phyloP scores from a whole-genome alignment of 2,888 invertebrate species.

The Thera obeliscata region DNA sequence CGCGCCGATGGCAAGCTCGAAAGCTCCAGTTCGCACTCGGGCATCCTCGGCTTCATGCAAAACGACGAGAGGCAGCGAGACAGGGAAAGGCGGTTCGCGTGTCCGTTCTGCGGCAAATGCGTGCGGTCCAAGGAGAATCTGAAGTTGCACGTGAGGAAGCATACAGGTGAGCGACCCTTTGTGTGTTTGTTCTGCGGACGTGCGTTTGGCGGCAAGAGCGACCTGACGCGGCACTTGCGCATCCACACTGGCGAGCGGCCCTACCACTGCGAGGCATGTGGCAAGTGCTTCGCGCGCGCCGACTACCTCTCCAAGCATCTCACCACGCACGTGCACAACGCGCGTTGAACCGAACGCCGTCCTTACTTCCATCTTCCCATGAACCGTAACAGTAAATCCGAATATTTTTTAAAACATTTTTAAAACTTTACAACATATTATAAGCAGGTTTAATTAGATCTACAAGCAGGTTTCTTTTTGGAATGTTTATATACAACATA shows the following conservation, averaged over 20 bases:
- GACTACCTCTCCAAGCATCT: slow-evolving; percentile 96
- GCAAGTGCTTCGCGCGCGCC: slow-evolving; percentile 95
- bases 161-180: slow-evolving; percentile 94
- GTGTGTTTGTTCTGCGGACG: slow-evolving; percentile 95
- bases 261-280: slow-evolving; percentile 96
- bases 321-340: slow-evolving; percentile 94
- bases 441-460: slow-evolving; percentile 78
- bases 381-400: slow-evolving; percentile 68
- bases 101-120: slow-evolving; percentile 95
- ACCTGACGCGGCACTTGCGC: slow-evolving; percentile 92
- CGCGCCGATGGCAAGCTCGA: slow-evolving; percentile 79
- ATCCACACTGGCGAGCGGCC: slow-evolving; percentile 96
- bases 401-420: slow-evolving; percentile 82
- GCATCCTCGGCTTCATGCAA: slow-evolving; percentile 87
- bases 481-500: slow-evolving; percentile 71
- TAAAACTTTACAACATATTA: slow-evolving; percentile 75
- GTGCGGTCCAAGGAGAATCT: slow-evolving; percentile 95
- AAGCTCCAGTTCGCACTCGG: slow-evolving; percentile 83
- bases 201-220: slow-evolving; percentile 95
- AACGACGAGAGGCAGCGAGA: slow-evolving; percentile 83
- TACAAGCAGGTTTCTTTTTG: slow-evolving; percentile 76
- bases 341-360: slow-evolving; percentile 81
- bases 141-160: slow-evolving; percentile 94
- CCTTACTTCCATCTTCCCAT: slow-evolving; percentile 52
- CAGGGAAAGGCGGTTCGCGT: slow-evolving; percentile 91